Percentiles rank a stretch among this genome's conserved stretches.
Conservation (phyloP, 1,140 invertebrate genomes). For the Aplysia californica region DNA sequence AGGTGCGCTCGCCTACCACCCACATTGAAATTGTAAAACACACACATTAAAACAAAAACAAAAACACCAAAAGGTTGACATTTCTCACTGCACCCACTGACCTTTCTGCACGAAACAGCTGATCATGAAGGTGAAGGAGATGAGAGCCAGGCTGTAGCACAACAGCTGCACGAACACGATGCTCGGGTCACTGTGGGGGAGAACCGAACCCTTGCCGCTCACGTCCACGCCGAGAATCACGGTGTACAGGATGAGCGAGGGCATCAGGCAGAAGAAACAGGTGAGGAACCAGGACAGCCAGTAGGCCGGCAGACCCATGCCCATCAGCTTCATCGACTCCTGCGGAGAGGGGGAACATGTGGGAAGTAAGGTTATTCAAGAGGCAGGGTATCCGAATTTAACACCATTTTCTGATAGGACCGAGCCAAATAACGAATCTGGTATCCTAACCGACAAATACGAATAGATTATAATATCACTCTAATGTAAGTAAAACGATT, state of each 20-base stretch:
- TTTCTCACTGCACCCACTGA: too few species aligned
- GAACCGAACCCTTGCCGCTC: slow-evolving; percentile 49
- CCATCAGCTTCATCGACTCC: slow-evolving; percentile 92
- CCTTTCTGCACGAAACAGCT: slow-evolving; percentile 73
- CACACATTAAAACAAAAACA: too few species aligned
- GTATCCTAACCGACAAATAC: not conserved
- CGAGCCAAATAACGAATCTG: not conserved
- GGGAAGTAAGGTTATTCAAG: not conserved
- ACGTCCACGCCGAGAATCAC: slow-evolving; percentile 60
- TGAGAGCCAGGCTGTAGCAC: slow-evolving; percentile 70
- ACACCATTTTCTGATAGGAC: not conserved
- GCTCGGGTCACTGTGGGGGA: slow-evolving; percentile 67
- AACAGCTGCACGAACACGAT: slow-evolving; percentile 72
- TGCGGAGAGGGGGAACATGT: slow-evolving; percentile 62
- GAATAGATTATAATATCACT: too few species aligned
- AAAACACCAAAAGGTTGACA: too few species aligned
- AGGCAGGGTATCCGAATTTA: not conserved
- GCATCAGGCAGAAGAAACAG: slow-evolving; percentile 76
- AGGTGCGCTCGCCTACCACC: too few species aligned
- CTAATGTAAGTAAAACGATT: not conserved
- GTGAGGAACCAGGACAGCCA: slow-evolving; percentile 88
- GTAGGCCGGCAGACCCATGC: slow-evolving; percentile 82
- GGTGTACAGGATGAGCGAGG: slow-evolving; percentile 72
- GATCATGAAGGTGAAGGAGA: slow-evolving; percentile 72
- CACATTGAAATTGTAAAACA: too few species aligned